Conservation (phyloP, 2,888 invertebrate genomes). For the Leucophenga montana region DNA sequence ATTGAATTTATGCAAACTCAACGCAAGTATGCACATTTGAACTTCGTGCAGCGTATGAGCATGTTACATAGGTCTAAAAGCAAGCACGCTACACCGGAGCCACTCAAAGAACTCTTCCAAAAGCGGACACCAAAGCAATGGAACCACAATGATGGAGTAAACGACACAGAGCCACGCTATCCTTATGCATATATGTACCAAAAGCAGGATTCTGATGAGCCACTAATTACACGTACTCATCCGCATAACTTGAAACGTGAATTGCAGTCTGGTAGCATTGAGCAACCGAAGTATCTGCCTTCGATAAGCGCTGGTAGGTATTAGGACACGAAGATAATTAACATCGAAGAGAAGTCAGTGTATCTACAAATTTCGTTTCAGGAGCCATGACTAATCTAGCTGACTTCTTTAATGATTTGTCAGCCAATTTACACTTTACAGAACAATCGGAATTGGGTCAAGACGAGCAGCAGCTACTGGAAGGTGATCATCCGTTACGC, state of each 20-base stretch:
- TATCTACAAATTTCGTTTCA: constrained; percentile 44
- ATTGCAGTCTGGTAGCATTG: constrained; percentile 32
- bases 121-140: constrained; percentile 34
- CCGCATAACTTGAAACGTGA: constrained; percentile 54
- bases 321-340: not conserved
- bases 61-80: not conserved
- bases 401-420: constrained; percentile 69
- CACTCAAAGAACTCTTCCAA: constrained; percentile 29
- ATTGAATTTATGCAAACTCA: not conserved
- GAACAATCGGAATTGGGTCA: constrained; percentile 61
- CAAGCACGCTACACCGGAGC: not conserved
- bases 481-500: constrained; percentile 65
- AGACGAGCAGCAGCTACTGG: constrained; percentile 61
- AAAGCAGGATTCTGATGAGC: not conserved
- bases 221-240: constrained; percentile 32
- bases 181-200: constrained; percentile 31
- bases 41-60: constrained; percentile 20
- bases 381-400: constrained; percentile 71
- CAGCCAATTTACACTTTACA: constrained; percentile 66
- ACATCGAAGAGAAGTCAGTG: constrained; percentile 35
- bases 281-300: constrained; percentile 55
- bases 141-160: constrained; percentile 18
- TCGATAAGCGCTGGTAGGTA: constrained; percentile 72
- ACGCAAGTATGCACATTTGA: not conserved
- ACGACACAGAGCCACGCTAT: constrained; percentile 30